phyloP scores from a whole-genome alignment of 2,113 vertebrate species.

The Chloropsis cyanopogon region DNA sequence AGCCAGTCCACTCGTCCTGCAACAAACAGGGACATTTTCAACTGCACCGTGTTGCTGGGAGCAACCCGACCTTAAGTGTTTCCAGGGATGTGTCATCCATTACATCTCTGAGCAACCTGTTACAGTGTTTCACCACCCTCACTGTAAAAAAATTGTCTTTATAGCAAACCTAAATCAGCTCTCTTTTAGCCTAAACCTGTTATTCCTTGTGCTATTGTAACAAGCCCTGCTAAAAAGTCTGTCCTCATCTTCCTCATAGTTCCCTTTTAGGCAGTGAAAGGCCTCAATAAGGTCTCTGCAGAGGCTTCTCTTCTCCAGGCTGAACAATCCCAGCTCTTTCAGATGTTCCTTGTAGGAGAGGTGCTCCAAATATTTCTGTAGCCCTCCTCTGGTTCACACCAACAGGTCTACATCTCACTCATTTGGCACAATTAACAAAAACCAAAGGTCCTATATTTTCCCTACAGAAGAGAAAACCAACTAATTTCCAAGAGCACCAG shows the following conservation, averaged over 20 bases:
- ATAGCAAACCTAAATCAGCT: neutral
- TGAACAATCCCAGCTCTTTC: neutral
- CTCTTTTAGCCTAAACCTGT: neutral
- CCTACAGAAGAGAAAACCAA: neutral
- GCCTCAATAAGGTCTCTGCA: fast-evolving
- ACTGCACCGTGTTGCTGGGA: neutral
- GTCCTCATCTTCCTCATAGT: neutral
- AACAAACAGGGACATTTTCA: neutral
- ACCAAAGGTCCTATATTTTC: neutral
- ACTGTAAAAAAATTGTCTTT: neutral
- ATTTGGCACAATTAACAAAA: neutral
- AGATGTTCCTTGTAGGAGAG: fast-evolving
- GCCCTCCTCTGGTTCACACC: neutral
- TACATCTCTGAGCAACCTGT: neutral
- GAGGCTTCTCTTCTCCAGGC: neutral
- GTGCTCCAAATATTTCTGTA: neutral
- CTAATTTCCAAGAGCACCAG: neutral
- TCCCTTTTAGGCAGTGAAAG: neutral
- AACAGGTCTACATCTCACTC: neutral
- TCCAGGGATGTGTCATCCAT: neutral
- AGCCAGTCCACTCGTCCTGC: fast-evolving
- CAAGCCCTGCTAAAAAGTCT: neutral
- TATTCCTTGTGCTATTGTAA: fast-evolving
- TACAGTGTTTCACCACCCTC: neutral
- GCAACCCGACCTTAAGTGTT: neutral